These are phyloP conservation scores for Eumerus sabulonum DNA, from an alignment of 2,888 invertebrate genomes.

Conservation along the genomic window DNA sequence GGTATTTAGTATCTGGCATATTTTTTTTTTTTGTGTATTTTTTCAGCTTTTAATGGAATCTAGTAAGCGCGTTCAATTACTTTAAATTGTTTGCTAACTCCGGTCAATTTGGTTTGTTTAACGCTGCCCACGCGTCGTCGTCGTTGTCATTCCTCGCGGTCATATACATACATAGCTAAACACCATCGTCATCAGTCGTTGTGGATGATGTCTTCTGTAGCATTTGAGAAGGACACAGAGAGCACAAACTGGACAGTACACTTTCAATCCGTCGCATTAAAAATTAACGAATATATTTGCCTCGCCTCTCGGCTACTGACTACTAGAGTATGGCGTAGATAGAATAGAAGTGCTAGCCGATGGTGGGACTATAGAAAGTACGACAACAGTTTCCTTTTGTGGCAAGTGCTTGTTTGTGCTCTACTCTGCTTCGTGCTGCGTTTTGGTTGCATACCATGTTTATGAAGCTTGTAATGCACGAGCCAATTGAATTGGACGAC, in stretches of 20 bases:
- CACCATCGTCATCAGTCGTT: slow-evolving; percentile 8
- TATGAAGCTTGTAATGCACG: slow-evolving; percentile 66
- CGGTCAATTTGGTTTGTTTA: slow-evolving; percentile 66
- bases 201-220: slow-evolving; percentile 1
- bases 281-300: slow-evolving; percentile 66
- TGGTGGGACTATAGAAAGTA: not conserved
- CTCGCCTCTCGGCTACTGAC: slow-evolving; percentile 12
- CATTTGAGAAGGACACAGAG: slow-evolving; percentile 38
- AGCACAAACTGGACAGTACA: slow-evolving; percentile 39
- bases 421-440: slow-evolving; percentile 6
- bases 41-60: too few species aligned
- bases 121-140: slow-evolving; percentile 63
- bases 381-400: slow-evolving; percentile 37
- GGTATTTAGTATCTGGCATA: not conserved
- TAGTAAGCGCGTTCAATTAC: slow-evolving; percentile 63
- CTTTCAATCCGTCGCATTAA: slow-evolving; percentile 63
- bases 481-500: slow-evolving; percentile 65
- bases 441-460: slow-evolving; percentile 42
- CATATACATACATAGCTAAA: too few species aligned
- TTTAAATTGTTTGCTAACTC: slow-evolving; percentile 69
- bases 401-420: not conserved
- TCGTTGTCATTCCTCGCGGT: too few species aligned
- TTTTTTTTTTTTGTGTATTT: slow-evolving; percentile 32
- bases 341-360: slow-evolving; percentile 22
- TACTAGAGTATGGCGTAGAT: too few species aligned